These are phyloP conservation scores for Tenthredo amoena DNA, from an alignment of 2,888 invertebrate genomes.

Conservation along the genomic window DNA sequence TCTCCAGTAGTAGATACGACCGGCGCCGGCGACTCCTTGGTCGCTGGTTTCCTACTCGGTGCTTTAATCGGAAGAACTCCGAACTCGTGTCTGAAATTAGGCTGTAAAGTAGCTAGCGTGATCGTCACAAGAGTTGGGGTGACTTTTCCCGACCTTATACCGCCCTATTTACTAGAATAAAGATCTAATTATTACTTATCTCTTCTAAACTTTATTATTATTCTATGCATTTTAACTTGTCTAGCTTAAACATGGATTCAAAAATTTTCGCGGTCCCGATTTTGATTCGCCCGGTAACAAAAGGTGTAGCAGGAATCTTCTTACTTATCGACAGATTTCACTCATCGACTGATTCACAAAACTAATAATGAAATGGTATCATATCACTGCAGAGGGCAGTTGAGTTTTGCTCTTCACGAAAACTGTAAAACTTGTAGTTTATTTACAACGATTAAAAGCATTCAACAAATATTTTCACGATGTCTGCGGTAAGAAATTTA, in stretches of 20 bases:
- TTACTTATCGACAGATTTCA: neutral
- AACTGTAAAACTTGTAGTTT: neutral
- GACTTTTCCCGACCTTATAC: slow-evolving; percentile 65
- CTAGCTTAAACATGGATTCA: neutral
- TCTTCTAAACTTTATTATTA: neutral
- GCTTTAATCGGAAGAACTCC: slow-evolving; percentile 70
- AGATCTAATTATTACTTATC: neutral
- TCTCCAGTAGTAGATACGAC: slow-evolving; percentile 73
- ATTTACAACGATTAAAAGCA: neutral
- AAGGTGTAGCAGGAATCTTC: neutral
- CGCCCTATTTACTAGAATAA: slow-evolving; percentile 63
- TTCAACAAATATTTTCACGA: neutral
- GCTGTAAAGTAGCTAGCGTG: slow-evolving; percentile 69
- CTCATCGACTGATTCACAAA: neutral
- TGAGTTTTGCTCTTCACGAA: neutral
- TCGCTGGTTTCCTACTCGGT: slow-evolving; percentile 76
- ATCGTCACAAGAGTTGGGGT: slow-evolving; percentile 70
- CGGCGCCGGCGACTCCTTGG: slow-evolving; percentile 77
- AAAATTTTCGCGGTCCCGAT: neutral
- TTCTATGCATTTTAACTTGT: neutral
- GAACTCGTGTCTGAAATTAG: slow-evolving; percentile 72
- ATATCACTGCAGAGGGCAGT: neutral
- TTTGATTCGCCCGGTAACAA: neutral
- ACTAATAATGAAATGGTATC: neutral
- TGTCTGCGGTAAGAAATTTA: slow-evolving; percentile 39